phyloP scores from a whole-genome alignment of 2,888 invertebrate genomes.

The Vanessa cardui region DNA sequence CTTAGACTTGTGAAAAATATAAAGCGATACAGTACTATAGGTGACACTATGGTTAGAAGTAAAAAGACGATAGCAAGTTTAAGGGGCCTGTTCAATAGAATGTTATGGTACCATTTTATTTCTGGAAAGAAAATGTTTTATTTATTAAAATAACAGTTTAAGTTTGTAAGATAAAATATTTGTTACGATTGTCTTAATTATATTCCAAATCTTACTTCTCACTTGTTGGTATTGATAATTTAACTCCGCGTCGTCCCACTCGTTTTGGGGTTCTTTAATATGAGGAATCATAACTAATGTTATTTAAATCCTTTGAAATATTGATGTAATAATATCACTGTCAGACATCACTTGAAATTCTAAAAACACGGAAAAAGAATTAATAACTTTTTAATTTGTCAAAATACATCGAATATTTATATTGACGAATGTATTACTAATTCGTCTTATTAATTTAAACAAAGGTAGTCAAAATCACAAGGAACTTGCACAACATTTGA shows the following conservation, averaged over 20 bases:
- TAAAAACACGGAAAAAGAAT: neutral
- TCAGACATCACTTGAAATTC: constrained; percentile 4
- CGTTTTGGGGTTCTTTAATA: constrained; percentile 51
- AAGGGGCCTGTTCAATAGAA: constrained; percentile 65
- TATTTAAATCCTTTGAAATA: neutral
- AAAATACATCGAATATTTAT: too few species aligned
- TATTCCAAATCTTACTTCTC: constrained; percentile 47
- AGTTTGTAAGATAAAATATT: neutral
- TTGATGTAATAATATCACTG: neutral
- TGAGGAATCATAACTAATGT: constrained; percentile 58
- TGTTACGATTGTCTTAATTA: neutral
- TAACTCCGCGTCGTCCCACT: constrained; percentile 50
- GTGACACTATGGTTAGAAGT: constrained; percentile 54
- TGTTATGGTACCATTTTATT: constrained; percentile 65
- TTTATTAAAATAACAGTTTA: neutral
- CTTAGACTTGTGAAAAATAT: constrained; percentile 55
- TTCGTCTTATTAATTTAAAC: too few species aligned
- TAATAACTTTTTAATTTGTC: too few species aligned
- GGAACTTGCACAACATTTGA: too few species aligned
- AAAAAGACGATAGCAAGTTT: constrained; percentile 55
- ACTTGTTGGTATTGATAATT: constrained; percentile 49
- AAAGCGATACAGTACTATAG: constrained; percentile 63
- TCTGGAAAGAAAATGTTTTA: constrained; percentile 53
- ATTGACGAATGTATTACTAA: too few species aligned
- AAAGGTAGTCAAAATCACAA: too few species aligned